Conservation (phyloP, 37 sponge, comb jelly and placozoan genomes). For the Spongia lamella region DNA sequence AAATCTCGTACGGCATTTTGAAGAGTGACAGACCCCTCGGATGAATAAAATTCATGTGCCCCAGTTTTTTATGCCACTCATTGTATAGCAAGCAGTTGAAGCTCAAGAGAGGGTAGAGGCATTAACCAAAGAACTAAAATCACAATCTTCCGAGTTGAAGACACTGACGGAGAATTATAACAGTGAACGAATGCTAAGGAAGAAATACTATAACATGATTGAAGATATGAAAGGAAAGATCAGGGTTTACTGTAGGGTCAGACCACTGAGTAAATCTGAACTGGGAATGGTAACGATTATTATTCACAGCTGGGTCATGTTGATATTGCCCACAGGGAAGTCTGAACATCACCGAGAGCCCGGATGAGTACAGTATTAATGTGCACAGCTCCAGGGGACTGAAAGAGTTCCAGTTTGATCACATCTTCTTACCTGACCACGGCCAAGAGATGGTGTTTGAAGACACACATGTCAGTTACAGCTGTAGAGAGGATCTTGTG, state of each 20-base stretch:
- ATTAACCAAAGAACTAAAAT: too few species aligned
- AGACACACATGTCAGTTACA: constrained; percentile 29
- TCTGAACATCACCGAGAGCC: constrained; percentile 3
- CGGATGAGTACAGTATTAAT: constrained; percentile 60
- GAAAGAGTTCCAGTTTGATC: constrained; percentile 51
- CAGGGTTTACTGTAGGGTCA: constrained; percentile 52
- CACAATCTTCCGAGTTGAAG: too few species aligned
- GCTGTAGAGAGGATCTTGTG: too few species aligned
- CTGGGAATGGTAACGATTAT: constrained; percentile 22
- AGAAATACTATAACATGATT: too few species aligned
- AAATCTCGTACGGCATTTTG: too few species aligned
- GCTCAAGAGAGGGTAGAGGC: too few species aligned
- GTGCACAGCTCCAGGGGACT: constrained; percentile 38
- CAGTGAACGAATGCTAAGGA: too few species aligned
- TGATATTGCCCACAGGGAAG: neutral
- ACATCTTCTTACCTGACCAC: constrained; percentile 28
- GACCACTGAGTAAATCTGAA: constrained; percentile 47
- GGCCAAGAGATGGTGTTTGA: constrained; percentile 29
- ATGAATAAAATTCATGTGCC: too few species aligned
- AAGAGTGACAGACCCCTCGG: too few species aligned
- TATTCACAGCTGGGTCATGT: neutral
- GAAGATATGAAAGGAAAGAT: constrained; percentile 47
- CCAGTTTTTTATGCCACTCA: too few species aligned
- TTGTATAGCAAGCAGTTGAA: too few species aligned
- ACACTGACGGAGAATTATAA: too few species aligned